Percentiles rank a stretch among this genome's conserved stretches.
Conservation (phyloP, 2,888 invertebrate genomes). For the Drosophila mettleri region DNA sequence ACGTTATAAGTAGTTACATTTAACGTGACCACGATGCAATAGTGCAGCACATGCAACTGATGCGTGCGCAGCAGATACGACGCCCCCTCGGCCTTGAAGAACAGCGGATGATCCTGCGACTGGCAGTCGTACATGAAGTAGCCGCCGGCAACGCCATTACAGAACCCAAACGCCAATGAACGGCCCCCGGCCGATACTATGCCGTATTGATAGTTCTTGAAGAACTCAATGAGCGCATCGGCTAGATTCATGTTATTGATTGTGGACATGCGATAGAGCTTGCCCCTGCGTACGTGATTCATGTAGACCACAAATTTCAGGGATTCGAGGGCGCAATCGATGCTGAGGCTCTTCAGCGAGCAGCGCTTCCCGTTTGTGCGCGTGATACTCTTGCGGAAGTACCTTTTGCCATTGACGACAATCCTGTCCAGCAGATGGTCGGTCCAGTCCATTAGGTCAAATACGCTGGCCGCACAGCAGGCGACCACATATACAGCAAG, state of each 20-base stretch:
- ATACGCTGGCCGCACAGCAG: conserved; percentile 87
- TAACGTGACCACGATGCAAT: conserved; percentile 88
- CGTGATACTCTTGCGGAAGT: conserved; percentile 86
- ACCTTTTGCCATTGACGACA: conserved; percentile 87
- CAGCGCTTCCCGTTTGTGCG: conserved; percentile 87
- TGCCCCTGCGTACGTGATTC: conserved; percentile 87
- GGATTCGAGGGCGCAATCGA: conserved; percentile 87
- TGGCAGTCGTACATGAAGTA: conserved; percentile 90
- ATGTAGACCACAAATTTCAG: conserved; percentile 87
- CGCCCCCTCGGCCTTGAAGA: conserved; percentile 86
- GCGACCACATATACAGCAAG: conserved; percentile 87
- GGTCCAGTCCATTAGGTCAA: conserved; percentile 88
- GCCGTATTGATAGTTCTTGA: conserved; percentile 86
- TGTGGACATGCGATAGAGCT: conserved; percentile 85
- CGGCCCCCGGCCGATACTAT: conserved; percentile 86
- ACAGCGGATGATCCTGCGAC: conserved; percentile 87
- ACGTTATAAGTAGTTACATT: conserved; percentile 86
- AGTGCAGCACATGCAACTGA: conserved; percentile 87
- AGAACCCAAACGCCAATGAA: conserved; percentile 86
- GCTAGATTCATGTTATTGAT: conserved; percentile 87
- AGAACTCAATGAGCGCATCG: conserved; percentile 87
- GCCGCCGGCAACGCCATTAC: conserved; percentile 83
- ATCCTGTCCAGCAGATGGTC: conserved; percentile 87
- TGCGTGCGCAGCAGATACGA: conserved; percentile 88
- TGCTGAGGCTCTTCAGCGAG: conserved; percentile 86